Conservation (phyloP, 2,888 invertebrate genomes). For the Dryocosmus kuriphilus region DNA sequence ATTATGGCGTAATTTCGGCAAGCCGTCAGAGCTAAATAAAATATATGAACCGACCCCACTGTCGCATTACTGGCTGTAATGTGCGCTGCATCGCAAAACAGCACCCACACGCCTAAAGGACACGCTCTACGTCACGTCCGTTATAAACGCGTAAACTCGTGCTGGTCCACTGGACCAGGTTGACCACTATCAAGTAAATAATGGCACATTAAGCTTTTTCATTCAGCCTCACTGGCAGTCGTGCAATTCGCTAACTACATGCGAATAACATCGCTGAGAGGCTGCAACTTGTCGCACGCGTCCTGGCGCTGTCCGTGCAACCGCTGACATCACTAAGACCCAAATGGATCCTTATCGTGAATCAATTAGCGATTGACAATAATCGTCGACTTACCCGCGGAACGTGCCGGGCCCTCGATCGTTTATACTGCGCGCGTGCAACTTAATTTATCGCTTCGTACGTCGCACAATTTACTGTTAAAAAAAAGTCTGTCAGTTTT, state of each 20-base stretch:
- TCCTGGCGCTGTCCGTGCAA: background rate
- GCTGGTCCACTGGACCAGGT: constrained; percentile 70
- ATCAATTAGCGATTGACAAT: constrained; percentile 28
- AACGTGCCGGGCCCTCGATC: background rate
- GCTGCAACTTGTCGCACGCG: constrained; percentile 33
- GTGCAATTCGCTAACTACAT: constrained; percentile 55
- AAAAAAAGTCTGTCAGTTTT: too few relatives aligned
- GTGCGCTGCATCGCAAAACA: constrained; percentile 71
- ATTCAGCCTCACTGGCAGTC: constrained; percentile 64
- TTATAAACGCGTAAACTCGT: constrained; percentile 77
- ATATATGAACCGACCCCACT: constrained; percentile 71
- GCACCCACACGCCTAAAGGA: constrained; percentile 59
- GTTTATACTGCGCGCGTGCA: constrained; percentile 38
- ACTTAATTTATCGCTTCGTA: constrained; percentile 28
- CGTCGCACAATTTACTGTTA: too few relatives aligned
- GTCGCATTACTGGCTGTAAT: constrained; percentile 72
- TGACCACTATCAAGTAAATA: constrained; percentile 77
- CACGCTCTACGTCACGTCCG: constrained; percentile 74
- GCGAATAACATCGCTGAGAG: constrained; percentile 40
- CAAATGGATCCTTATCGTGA: constrained; percentile 23
- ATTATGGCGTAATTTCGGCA: constrained; percentile 75
- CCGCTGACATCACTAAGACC: background rate
- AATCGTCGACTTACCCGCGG: background rate
- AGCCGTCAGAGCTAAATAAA: constrained; percentile 75
- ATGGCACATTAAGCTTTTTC: constrained; percentile 77